Base-by-base conservation (phyloP, 30 jellyfish, hydroid and myxozoan species). In the Chironex yamaguchii region DNA sequence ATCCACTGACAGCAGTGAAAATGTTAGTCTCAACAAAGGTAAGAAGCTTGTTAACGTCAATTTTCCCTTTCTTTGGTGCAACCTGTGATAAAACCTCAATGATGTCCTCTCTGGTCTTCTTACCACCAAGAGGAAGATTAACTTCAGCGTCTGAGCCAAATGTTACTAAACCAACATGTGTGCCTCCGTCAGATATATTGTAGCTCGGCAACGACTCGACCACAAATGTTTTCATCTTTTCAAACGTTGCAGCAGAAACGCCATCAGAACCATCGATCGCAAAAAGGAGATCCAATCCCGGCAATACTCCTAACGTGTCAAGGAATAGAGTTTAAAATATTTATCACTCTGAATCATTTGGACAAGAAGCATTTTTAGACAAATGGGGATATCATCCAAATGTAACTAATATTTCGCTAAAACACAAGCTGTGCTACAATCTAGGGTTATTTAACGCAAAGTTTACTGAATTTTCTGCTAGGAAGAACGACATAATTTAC, bases 1-100 rank as follows among this genome's bases (percentile, higher is more conserved):
- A 92, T 42, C 97, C 97, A 50, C 81, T 29, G 0, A 52, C 54
- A 9, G 79, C 27, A 34, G 49, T 79, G 67, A 92, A 92, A n/a
- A 76, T 30, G 48, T 52, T 73, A 1, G 53, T 31, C 0, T 75
- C 89, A 17, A 76, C 54, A 6, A 12, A 2, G 29, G 82, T 58
- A 17, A 85, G 51, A 12, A n/a, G 23, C 2, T 51, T 29, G 4
- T 17, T 35, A 9, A 86, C 89, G 3, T 68, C 84, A n/a, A 71
- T 30, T 11, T 3, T 62, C 2, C 88, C 82, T 2, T 64, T 53
- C 17, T 6, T 17, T 6, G 9, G 9, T 6, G 9, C 13, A 9
- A 69, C 0, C 29, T 80, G 50, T 1, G 73, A 83, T 26, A 77
- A 26, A 1, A 36, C 29, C 1, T 53, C 58, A 1, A 71, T 64